phyloP scores from a whole-genome alignment of 2,888 invertebrate species.

The Xylota sylvarum region DNA sequence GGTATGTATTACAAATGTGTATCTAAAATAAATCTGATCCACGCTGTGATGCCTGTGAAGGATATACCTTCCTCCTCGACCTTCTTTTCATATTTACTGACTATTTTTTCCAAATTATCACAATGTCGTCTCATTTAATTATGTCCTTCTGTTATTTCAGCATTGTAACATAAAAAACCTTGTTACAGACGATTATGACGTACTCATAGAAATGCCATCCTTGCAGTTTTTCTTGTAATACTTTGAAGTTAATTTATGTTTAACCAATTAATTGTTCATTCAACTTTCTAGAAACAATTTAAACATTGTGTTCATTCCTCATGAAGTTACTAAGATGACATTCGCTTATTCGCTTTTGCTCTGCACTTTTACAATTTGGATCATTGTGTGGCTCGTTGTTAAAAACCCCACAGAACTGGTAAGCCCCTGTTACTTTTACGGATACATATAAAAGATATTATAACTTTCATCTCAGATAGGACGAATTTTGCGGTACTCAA shows the following conservation, averaged over 20 bases:
- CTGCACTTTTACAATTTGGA: slow-evolving; percentile 42
- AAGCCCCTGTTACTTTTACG: not conserved
- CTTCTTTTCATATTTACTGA: too few relatives aligned
- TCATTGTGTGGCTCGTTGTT: slow-evolving; percentile 15
- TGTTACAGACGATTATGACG: not conserved
- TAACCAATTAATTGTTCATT: not conserved
- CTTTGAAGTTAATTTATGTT: not conserved
- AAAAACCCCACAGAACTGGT: slow-evolving; percentile 24
- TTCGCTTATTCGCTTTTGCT: slow-evolving; percentile 71
- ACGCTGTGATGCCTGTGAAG: too few relatives aligned
- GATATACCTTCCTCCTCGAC: too few relatives aligned
- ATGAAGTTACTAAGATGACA: not conserved
- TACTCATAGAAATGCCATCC: slow-evolving; percentile 15
- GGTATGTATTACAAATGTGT: too few relatives aligned
- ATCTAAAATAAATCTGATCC: too few relatives aligned
- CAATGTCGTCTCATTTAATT: too few relatives aligned
- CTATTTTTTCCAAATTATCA: too few relatives aligned
- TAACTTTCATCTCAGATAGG: slow-evolving; percentile 80
- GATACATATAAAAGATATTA: not conserved
- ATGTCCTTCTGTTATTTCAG: too few relatives aligned
- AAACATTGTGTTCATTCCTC: not conserved
- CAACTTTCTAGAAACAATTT: slow-evolving; percentile 9
- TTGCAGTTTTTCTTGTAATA: slow-evolving; percentile 43
- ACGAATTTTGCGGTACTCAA: slow-evolving; percentile 80
- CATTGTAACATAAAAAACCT: not conserved